Evolutionary conservation across 2,888 invertebrate genomes (phyloP).

Genomic region (Netelia melanura): DNA sequence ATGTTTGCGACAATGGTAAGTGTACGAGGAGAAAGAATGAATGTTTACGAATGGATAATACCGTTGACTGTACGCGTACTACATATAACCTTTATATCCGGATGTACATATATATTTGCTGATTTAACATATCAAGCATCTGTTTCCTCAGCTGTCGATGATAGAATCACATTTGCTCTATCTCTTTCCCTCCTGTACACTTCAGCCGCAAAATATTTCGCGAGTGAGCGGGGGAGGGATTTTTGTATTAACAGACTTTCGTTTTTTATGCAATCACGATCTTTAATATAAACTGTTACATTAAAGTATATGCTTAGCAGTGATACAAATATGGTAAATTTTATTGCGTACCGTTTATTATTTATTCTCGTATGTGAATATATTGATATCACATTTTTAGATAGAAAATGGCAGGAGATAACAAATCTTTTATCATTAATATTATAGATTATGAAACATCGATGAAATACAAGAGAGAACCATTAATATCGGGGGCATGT

Average conservation of each 20-base stretch:
- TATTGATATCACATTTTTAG: not conserved
- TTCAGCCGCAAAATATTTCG: not conserved
- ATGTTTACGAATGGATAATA: not conserved
- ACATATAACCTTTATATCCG: slow-evolving; percentile 61
- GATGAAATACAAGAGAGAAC: slow-evolving; percentile 42
- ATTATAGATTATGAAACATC: slow-evolving; percentile 46
- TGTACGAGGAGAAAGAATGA: not conserved
- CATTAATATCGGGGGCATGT: slow-evolving; percentile 50
- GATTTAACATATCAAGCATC: slow-evolving; percentile 54
- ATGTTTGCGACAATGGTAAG: slow-evolving; percentile 61
- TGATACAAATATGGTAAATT: not conserved
- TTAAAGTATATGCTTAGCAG: not conserved
- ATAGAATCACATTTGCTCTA: not conserved
- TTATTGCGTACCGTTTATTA: not conserved
- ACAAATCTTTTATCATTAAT: not conserved
- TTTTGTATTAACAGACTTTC: not conserved
- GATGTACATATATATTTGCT: slow-evolving; percentile 47
- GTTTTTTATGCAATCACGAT: not conserved
- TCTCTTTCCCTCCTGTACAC: not conserved
- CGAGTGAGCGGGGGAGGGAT: not conserved
- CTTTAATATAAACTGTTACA: not conserved
- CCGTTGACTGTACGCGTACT: not conserved
- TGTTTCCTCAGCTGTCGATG: slow-evolving; percentile 54
- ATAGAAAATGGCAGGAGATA: not conserved
- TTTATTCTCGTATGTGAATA: not conserved